Evolutionary conservation across 2,113 vertebrate species (phyloP), one percentile per base, ranked within the genome.

Genomic region (Paramormyrops kingsleyae): DNA sequence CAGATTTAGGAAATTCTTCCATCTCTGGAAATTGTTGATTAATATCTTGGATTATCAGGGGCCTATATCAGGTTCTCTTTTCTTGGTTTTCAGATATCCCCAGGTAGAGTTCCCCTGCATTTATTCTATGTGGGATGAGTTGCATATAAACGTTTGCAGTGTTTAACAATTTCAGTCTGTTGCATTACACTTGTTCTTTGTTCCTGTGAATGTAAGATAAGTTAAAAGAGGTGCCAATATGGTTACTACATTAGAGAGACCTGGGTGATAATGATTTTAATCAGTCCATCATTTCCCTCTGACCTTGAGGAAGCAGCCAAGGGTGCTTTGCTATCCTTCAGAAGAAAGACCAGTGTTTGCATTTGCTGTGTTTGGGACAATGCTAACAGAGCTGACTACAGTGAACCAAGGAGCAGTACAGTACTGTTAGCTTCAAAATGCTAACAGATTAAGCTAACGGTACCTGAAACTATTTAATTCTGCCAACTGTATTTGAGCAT

Each of bases 401-500:
- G 52, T 66, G 53, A 42, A 2, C 70, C 31, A 13, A 49, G 31
- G 88, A 89, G 31, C 42, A 88, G 31, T 12, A 77, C 87, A 39
- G 83, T 46, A 87, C 91, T 91, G 88, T 90, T 89, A 87, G 88
- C 6, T 50, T 88, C 89, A 90, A 89, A 85, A 90, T 9, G 86
- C 6, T 74, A 47, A 87, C 53, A 87, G 53, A 15, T 91, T 70
- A 93, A 91, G 83, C 15, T 2, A 92, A 88, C 83, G 46, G 62
- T 89, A 87, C 90, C 92, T 91, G 90, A 92, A 90, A 92, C 9
- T 1, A 17, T 39, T 92, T 91, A 70, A 88, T 21, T 90, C 87
- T 91, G 90, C 83, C 80, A 92, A 80, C 50, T 92, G 50, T 83
- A 87, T 70, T 90, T 91, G 88, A 92, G 83, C 59, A 13, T 89